Evolutionary conservation across 2,888 invertebrate genomes (phyloP).

Genomic region (Plagiodera versicolora): DNA sequence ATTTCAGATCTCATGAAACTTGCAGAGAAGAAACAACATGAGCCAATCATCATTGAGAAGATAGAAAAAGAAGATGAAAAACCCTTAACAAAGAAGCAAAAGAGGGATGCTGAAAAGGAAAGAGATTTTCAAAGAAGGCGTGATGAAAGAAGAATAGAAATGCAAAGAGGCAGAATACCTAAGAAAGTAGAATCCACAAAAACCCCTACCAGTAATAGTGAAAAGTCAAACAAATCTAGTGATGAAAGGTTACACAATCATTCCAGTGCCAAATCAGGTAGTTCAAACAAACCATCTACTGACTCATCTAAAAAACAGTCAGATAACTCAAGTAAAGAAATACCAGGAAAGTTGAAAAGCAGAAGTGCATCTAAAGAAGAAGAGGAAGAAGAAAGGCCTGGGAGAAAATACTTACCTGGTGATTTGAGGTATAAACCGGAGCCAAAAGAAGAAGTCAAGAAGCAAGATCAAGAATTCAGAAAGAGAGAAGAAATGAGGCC

Average conservation of each 20-base stretch:
- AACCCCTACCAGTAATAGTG: constrained; percentile 5
- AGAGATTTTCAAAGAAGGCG: constrained; percentile 65
- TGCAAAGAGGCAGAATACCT: constrained; percentile 29
- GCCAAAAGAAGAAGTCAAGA: constrained; percentile 1
- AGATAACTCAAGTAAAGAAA: constrained; percentile 11
- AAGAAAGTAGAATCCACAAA: constrained; percentile 23
- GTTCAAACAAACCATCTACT: neutral
- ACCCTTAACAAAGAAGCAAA: constrained; percentile 80
- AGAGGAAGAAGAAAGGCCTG: constrained; percentile 15
- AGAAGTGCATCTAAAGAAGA: constrained; percentile 5
- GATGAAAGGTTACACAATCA: constrained; percentile 11
- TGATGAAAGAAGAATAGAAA: constrained; percentile 44
- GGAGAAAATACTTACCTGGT: constrained; percentile 19
- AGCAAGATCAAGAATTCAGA: neutral
- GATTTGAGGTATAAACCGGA: constrained; percentile 5
- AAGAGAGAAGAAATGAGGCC: neutral
- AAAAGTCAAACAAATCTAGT: constrained; percentile 1
- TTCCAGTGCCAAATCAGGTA: constrained; percentile 17
- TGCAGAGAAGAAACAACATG: constrained; percentile 81
- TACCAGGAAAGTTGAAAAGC: constrained; percentile 12
- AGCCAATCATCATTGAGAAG: constrained; percentile 68
- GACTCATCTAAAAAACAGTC: neutral
- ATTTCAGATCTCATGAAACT: constrained; percentile 72
- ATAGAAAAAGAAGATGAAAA: constrained; percentile 65
- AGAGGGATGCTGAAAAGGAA: constrained; percentile 72